Conservation (phyloP, 2,113 vertebrate species). For the Oreochromis niloticus region DNA sequence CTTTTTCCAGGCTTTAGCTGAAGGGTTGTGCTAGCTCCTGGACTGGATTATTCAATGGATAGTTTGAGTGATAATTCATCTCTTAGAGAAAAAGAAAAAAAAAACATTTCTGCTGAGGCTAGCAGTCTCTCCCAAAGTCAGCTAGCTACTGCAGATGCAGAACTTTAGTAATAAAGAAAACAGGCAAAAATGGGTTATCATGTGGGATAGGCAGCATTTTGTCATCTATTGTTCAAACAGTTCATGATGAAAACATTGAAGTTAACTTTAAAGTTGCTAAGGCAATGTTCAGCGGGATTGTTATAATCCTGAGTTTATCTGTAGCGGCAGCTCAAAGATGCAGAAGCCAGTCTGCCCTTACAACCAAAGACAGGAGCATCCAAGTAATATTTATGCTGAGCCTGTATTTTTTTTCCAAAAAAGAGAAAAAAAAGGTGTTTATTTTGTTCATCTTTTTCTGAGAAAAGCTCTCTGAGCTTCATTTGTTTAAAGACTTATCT, state of each 20-base stretch:
- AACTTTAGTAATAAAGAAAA: not conserved
- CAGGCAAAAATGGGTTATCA: not conserved
- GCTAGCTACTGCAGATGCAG: not conserved
- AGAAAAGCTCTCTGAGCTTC: not conserved
- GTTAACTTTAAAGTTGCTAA: not conserved
- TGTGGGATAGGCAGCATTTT: not conserved
- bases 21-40: not conserved
- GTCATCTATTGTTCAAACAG: not conserved
- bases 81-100: not conserved
- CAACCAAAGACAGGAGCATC: not conserved
- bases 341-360: not conserved
- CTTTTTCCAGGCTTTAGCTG: not conserved
- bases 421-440: accelerated
- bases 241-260: not conserved
- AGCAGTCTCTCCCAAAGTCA: not conserved
- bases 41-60: not conserved
- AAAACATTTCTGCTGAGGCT: not conserved
- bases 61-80: not conserved
- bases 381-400: not conserved
- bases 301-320: not conserved
- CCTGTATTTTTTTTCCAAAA: not conserved
- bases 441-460: not conserved
- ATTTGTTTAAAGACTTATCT: not conserved
- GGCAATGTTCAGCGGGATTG: not conserved
- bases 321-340: not conserved